Evolutionary conservation across 2,113 vertebrate species (phyloP).

Genomic region (Gobiocypris rarus): DNA sequence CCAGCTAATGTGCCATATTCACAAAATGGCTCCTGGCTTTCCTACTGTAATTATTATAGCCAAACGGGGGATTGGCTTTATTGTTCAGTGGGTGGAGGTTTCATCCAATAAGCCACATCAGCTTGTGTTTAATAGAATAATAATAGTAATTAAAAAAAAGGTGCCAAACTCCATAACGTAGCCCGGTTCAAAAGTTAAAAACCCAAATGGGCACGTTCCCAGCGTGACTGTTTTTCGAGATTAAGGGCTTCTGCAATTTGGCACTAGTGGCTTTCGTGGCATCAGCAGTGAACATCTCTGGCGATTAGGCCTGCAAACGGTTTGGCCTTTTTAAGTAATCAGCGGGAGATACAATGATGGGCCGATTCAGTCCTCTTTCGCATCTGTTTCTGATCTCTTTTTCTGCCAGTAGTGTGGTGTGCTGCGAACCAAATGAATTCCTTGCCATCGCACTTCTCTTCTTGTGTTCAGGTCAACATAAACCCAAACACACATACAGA

Average conservation of each 20-base stretch:
- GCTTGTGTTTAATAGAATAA: conserved; percentile 64
- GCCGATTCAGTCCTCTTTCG: conserved; percentile 53
- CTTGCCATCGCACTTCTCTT: conserved; percentile 64
- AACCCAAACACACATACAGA: not conserved
- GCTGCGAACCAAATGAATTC: conserved; percentile 57
- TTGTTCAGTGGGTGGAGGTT: conserved; percentile 71
- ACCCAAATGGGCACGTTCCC: conserved; percentile 48
- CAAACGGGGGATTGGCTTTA: conserved; percentile 70
- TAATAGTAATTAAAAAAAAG: conserved; percentile 62
- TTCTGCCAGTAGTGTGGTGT: conserved; percentile 7
- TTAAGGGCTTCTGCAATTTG: conserved; percentile 47
- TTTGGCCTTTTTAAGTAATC: conserved; percentile 52
- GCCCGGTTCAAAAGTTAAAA: conserved; percentile 56
- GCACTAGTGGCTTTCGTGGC: conserved; percentile 57
- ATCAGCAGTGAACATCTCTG: conserved; percentile 50
- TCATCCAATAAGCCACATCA: conserved; percentile 66
- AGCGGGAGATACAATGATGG: conserved; percentile 50
- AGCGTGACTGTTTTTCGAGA: conserved; percentile 45
- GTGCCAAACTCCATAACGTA: conserved; percentile 54
- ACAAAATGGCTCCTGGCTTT: conserved; percentile 70
- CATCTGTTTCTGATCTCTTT: conserved; percentile 70
- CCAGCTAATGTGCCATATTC: conserved; percentile 71
- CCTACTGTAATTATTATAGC: conserved; percentile 67
- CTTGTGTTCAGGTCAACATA: not conserved
- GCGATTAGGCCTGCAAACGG: conserved; percentile 59